Conservation (phyloP, 2,888 invertebrate species). For the Aphodius sticticus region DNA sequence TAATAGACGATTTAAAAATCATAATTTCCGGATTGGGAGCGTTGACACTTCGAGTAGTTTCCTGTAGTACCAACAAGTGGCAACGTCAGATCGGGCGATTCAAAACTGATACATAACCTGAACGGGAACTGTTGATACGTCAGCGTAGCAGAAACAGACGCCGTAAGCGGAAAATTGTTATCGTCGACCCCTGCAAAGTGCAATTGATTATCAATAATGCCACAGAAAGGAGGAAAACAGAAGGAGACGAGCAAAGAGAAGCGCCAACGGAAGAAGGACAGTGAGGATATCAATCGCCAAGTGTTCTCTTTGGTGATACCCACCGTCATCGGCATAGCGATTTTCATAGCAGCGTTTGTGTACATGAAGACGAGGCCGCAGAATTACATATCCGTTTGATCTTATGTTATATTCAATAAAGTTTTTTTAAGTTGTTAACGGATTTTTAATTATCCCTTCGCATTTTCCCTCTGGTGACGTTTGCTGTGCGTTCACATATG, state of each 20-base stretch:
- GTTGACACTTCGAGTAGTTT: constrained; percentile 11
- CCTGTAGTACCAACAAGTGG: constrained; percentile 30
- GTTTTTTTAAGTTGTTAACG: constrained; percentile 36
- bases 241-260: constrained; percentile 87
- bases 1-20: background rate
- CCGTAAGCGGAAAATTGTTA: background rate
- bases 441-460: constrained; percentile 17
- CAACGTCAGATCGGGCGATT: constrained; percentile 33
- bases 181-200: background rate
- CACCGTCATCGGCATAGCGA: constrained; percentile 72
- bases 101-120: constrained; percentile 34
- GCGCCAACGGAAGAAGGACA: constrained; percentile 85
- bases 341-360: constrained; percentile 78
- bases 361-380: constrained; percentile 81
- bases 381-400: constrained; percentile 42
- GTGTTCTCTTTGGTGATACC: constrained; percentile 82
- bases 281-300: constrained; percentile 79
- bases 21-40: background rate
- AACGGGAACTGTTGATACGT: constrained; percentile 34
- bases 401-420: constrained; percentile 35
- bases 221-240: constrained; percentile 80
- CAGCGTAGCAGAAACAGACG: constrained; percentile 26
- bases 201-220: constrained; percentile 64
- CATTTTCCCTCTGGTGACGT: background rate
- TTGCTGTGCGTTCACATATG: constrained; percentile 5